phyloP scores from a whole-genome alignment of 1,140 invertebrate species.

The Camponotus vicinus region DNA sequence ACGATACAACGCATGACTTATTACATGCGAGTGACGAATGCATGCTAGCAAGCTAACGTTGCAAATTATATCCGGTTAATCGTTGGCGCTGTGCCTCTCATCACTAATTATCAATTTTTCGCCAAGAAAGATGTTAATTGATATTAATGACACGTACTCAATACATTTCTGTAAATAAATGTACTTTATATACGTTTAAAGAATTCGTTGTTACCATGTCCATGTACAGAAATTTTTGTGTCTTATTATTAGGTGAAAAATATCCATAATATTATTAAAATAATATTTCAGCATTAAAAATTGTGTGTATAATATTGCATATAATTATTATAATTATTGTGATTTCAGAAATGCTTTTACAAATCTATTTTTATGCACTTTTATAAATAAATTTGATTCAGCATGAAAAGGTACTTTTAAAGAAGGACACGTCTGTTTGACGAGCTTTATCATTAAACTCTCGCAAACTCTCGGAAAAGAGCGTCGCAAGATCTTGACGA shows the following conservation, averaged over 20 bases:
- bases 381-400: conserved; percentile 41
- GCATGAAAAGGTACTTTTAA: conserved; percentile 20
- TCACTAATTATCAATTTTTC: conserved; percentile 20
- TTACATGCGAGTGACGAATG: conserved; percentile 42
- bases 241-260: neutral
- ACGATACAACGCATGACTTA: conserved; percentile 49
- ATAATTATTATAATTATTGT: conserved; percentile 14
- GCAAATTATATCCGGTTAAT: conserved; percentile 51
- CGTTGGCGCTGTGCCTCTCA: neutral
- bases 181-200: neutral
- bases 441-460: neutral
- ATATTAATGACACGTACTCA: conserved; percentile 21
- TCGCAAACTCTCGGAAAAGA: conserved; percentile 31
- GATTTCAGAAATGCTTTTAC: neutral
- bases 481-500: conserved; percentile 32
- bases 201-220: neutral
- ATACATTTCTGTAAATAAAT: neutral
- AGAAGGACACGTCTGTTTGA: conserved; percentile 40
- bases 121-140: conserved; percentile 3
- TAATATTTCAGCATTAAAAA: neutral
- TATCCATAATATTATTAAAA: neutral
- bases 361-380: neutral
- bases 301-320: too few species aligned
- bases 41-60: conserved; percentile 5
- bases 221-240: neutral